Evolutionary conservation across 1,140 invertebrate genomes (phyloP), one percentile per base, ranked within the genome.

Genomic region (Diorhabda carinulata): DNA sequence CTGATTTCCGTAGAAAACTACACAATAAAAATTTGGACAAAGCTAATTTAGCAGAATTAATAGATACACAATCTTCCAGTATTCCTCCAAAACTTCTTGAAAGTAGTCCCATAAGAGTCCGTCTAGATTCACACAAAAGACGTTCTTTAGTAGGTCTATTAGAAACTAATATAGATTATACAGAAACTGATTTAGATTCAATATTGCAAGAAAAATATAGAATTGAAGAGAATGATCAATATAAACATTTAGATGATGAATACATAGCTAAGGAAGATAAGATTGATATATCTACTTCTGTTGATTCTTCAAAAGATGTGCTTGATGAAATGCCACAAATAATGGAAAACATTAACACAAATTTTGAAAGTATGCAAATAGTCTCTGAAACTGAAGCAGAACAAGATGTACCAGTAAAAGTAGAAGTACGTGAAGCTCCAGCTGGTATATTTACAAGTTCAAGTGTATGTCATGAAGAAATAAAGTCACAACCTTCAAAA

Each of bases 101-200:
- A 40, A 78, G 70, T 66, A 73, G 60, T 52, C 65, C 72, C 57
- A 67, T 74, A 5, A 68, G 64, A 44, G 25, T 56, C 57, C 70
- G 59, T n/a, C 47, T 43, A 25, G 72, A 74, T 47, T 41, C 45
- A 67, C 72, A 68, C 44, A 78, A 79, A 70, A 71, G 78, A 61
- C 75, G 77, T 63, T 79, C 78, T 40, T 69, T 77, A 56, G 73
- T 75, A 41, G 78, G 78, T 47, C 58, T 80, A 40, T 68, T 80
- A 47, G 79, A 80, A 65, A 80, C 79, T n/a, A 78, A 80, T 74
- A 73, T 80, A 62, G 79, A 80, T 73, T 80, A 57, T 73, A 75
- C 77, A 56, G 79, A 80, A 72, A 80, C 79, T 25, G 73, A 80
- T 74, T 68, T 80, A 57, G 79, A 80, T 72, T 57, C 9, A 47